These are phyloP conservation scores for Cochlearius cochlearius DNA, from an alignment of 2,113 vertebrate species.

Conservation along the genomic window DNA sequence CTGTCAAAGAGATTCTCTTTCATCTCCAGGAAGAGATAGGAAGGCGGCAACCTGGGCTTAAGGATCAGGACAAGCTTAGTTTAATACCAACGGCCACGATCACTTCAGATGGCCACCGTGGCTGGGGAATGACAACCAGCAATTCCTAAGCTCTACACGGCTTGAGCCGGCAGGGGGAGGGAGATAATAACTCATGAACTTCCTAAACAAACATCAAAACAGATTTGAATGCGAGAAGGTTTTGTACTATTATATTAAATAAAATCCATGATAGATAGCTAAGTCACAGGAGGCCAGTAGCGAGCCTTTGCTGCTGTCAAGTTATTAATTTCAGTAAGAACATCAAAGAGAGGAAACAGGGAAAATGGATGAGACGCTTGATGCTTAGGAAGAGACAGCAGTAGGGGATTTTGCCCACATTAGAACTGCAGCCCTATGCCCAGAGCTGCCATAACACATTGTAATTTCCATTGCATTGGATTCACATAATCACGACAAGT, in stretches of 20 bases:
- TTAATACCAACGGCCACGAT: not conserved
- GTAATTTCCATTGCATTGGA: not conserved
- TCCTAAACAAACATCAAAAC: not conserved
- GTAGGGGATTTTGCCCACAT: not conserved
- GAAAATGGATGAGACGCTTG: not conserved
- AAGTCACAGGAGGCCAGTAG: not conserved
- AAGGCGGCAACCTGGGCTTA: not conserved
- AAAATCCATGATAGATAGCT: not conserved
- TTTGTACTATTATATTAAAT: not conserved
- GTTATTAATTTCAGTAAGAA: conserved; percentile 24
- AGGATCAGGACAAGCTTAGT: not conserved
- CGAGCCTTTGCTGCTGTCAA: not conserved
- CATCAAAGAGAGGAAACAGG: not conserved
- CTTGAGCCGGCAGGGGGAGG: fast-evolving
- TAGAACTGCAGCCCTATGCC: not conserved
- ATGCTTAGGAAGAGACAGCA: not conserved
- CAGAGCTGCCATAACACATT: not conserved
- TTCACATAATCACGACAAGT: not conserved
- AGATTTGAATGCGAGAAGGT: not conserved
- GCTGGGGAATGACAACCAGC: not conserved
- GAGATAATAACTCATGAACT: not conserved
- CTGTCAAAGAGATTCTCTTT: not conserved
- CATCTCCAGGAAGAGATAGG: not conserved
- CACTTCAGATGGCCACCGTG: not conserved
- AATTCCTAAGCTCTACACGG: fast-evolving